Evolutionary conservation across 2,888 invertebrate genomes (phyloP), one percentile per base, ranked within the genome.

Genomic region (Zaprionus bogoriensis): DNA sequence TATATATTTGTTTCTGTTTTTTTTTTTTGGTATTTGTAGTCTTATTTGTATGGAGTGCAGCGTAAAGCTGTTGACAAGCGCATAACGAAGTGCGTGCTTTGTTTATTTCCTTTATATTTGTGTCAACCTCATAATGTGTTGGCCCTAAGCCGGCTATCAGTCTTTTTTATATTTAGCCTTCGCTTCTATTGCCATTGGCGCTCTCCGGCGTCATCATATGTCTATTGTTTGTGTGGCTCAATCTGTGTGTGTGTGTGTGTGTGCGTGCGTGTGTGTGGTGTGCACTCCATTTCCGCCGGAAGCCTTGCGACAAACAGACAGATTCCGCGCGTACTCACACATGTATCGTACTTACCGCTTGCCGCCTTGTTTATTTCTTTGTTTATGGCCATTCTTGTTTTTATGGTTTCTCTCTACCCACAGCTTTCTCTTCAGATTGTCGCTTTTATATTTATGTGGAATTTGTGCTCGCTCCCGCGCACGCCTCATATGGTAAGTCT

Each of bases 311-410:
- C 71, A 67, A 68, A 63, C 69, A 71, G 63, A 73, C 66, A 67
- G 62, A 70, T 73, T 65, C 66, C 48, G 23, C 57, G 61, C 60
- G 30, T 39, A 57, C 57, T 59, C 47, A 41, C 38, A 38, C 10
- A 4, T 38, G 19, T 63, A 66, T 67, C 63, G 69, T 74, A 72
- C 73, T 82, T 85, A 82, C 70, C 63, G 70, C 67, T 82, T 73
- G 74, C 67, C 62, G 74, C 67, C 77, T 77, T 80, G 87, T 83
- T 81, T 83, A 75, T 80, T 86, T 70, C 75, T 77, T 77, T 86
- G 84, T 86, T 81, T 86, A 81, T 72, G 72, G 60, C 65, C 64
- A 60, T 76, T 63, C 73, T 51, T 67, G 60, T 59, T 76, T 74
- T 74, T 76, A 76, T 74, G 64, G 51, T 32, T 50, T 63, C 19